Conservation (phyloP, 2,113 vertebrate species). For the Lycaon pictus region DNA sequence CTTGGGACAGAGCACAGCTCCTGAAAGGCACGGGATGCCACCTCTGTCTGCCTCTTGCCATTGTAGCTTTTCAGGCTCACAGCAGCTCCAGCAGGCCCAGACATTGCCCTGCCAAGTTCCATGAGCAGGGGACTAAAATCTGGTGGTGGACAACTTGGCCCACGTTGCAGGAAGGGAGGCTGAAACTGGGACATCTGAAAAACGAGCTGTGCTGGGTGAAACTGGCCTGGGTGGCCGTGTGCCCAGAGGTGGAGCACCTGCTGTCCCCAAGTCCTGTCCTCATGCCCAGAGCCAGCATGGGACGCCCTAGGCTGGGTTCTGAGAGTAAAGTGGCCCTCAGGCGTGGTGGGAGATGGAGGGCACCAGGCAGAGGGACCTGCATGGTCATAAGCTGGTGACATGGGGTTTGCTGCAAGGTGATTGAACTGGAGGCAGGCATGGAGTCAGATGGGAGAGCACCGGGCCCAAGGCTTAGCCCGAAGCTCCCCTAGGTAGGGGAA, state of each 20-base stretch:
- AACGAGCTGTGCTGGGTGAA: slow-evolving; percentile 80
- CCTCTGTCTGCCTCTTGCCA: neutral
- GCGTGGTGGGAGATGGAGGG: neutral
- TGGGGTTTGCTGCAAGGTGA: slow-evolving; percentile 41
- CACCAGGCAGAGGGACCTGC: neutral
- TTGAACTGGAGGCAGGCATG: neutral
- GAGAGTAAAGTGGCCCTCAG: slow-evolving; percentile 42
- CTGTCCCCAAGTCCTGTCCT: slow-evolving; percentile 79
- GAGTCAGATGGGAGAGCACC: fast-evolving
- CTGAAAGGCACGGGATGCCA: neutral
- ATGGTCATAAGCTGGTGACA: slow-evolving; percentile 10
- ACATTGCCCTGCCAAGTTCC: neutral
- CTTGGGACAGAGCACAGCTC: neutral
- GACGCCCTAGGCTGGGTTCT: slow-evolving; percentile 52
- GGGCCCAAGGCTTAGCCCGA: neutral
- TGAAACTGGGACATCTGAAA: slow-evolving; percentile 79
- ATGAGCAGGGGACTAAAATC: slow-evolving; percentile 40
- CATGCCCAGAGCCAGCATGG: slow-evolving; percentile 68
- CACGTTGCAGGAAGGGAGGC: slow-evolving; percentile 52
- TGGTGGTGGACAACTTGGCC: slow-evolving; percentile 66
- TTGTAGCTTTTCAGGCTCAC: neutral
- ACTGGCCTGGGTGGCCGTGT: slow-evolving; percentile 64
- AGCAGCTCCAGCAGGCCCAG: neutral
- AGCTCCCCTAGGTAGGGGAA: neutral
- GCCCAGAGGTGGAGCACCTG: slow-evolving; percentile 83